phyloP scores from a whole-genome alignment of 2,113 vertebrate species.

The Seriola quinqueradiata region DNA sequence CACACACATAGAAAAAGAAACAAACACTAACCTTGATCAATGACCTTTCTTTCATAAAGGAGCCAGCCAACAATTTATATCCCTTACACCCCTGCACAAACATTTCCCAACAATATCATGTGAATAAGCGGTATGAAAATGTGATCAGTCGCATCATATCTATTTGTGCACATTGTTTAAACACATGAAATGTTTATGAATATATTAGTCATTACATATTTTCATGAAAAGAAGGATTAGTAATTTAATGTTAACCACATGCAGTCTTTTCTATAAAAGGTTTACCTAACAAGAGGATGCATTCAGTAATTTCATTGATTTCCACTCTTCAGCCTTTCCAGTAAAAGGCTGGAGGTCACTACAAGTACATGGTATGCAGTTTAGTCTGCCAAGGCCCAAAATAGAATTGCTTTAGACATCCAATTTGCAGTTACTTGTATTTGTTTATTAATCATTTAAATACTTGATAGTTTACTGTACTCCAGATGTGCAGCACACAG shows the following conservation, averaged over 20 bases:
- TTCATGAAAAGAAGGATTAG: not conserved
- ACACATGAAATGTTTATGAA: not conserved
- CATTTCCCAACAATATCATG: not conserved
- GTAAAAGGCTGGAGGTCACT: conserved; percentile 54
- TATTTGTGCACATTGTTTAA: not conserved
- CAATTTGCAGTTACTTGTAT: conserved; percentile 1
- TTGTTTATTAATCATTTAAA: conserved; percentile 27
- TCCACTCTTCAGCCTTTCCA: conserved; percentile 42
- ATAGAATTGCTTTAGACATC: not conserved
- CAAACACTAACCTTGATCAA: conserved; percentile 62
- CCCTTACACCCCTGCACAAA: not conserved
- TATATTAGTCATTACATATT: not conserved
- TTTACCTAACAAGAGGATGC: conserved; percentile 43
- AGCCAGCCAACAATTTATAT: conserved; percentile 35
- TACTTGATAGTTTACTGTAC: not conserved
- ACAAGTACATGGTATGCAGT: conserved; percentile 28
- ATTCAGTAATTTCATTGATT: conserved; percentile 59
- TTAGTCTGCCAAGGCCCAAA: conserved; percentile 19
- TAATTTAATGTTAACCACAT: not conserved
- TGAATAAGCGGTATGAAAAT: not conserved
- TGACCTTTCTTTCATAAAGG: conserved; percentile 69
- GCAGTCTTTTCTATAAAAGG: not conserved
- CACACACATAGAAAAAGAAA: conserved; percentile 23
- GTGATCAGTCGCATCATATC: not conserved
- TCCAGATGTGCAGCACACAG: not conserved